Evolutionary conservation across 2,888 invertebrate genomes (phyloP), one percentile per base, ranked within the genome.

Genomic region (Morinoia aosen): DNA sequence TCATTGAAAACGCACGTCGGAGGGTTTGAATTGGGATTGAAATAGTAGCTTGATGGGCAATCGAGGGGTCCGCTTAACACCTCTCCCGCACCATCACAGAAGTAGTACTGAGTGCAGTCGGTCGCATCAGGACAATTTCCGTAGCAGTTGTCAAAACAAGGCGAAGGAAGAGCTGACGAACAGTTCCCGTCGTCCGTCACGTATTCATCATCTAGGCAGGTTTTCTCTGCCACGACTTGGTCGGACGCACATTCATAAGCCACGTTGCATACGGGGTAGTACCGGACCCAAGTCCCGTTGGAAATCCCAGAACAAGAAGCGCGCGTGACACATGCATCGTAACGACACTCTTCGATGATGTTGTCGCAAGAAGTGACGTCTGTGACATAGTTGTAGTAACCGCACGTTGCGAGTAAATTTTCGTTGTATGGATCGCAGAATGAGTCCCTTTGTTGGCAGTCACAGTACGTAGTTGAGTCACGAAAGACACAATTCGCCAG

Each of bases 71-170:
- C 90, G 2, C 11, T 25, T 2, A 48, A 14, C 19, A 90, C 25
- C 0, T 10, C 56, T 19, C 94, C 94, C 57, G 16, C 19, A 58
- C 94, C 94, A 94, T 94, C 94, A 33, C 94, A 94, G n/a, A 94
- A 57, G 56, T 94, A 58, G 58, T 94, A 94, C 56, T 33, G 40
- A 39, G 94, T 58, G 39, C 94, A 94, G 94, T 94, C 58, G 33
- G 58, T 58, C 57, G 19, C 58, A 57, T 94, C 94, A 39, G 94
- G 94, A 57, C 94, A 94, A 12, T 57, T n/a, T 56, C 94, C 94
- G 5, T 14, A 10, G 94, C 94, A 94, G 94, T 94, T 94, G 14
- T 33, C 40, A 39, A 7, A 14, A 94, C 94, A 94, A 14, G 94
- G 94, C 39, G 16, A 14, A 14, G 94, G 94, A n/a, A 58, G 94